Percentiles rank a stretch among this genome's conserved stretches.
These are phyloP conservation scores for Hafferia zeledoni DNA, from an alignment of 2,797 vertebrate genomes.

Conservation along the genomic window DNA sequence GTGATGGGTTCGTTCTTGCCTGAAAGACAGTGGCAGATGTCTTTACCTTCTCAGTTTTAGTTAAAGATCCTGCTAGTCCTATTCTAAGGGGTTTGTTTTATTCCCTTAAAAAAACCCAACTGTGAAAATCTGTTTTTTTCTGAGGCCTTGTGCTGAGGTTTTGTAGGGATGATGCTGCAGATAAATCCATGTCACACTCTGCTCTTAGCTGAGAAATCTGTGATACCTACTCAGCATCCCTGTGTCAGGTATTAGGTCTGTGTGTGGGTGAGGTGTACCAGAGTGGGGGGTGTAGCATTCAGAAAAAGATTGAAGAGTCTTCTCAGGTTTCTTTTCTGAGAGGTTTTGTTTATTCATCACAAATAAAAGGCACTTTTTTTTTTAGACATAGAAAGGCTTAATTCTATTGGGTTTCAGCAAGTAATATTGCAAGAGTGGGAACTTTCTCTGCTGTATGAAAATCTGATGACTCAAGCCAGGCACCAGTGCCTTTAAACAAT, in stretches of 20 bases:
- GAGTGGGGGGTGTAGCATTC: not conserved
- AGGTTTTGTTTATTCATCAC: slow-evolving; percentile 6
- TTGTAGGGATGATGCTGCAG: not conserved
- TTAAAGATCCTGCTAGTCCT: not conserved
- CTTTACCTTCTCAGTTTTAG: not conserved
- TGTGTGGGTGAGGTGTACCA: slow-evolving; percentile 24
- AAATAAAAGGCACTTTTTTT: not conserved
- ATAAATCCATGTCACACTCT: slow-evolving; percentile 8
- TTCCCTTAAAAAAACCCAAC: not conserved
- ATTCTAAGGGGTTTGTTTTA: slow-evolving; percentile 15
- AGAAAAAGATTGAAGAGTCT: not conserved
- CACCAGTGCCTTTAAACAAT: not conserved
- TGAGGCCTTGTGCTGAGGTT: not conserved
- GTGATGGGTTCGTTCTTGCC: not conserved
- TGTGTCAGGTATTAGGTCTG: slow-evolving; percentile 9
- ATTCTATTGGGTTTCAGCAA: not conserved
- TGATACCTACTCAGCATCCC: slow-evolving; percentile 33
- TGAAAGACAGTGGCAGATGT: not conserved
- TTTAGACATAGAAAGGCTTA: not conserved
- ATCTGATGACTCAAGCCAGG: not conserved
- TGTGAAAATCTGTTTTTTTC: not conserved
- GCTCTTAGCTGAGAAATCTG: not conserved
- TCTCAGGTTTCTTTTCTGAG: not conserved
- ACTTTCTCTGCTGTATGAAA: not conserved
- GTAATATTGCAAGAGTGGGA: not conserved